Evolutionary conservation across 2,797 vertebrate species (phyloP).

Genomic region (Poeciliopsis paucimaculata): DNA sequence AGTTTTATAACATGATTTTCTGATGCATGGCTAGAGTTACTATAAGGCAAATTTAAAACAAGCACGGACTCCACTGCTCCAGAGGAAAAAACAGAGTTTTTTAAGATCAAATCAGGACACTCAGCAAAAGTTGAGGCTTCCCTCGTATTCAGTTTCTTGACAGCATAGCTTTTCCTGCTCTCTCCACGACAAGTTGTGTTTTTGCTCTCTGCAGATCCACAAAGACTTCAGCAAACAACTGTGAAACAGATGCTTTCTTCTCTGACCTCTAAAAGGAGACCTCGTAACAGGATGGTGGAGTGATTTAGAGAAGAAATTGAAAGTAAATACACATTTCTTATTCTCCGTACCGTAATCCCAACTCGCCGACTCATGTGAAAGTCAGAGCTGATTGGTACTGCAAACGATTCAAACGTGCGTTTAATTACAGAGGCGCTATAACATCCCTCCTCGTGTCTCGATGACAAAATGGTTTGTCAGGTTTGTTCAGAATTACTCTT

Average conservation of each 20-base stretch:
- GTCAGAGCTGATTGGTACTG: conserved; percentile 9
- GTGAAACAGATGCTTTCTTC: conserved; percentile 63
- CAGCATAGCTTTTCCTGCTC: conserved; percentile 36
- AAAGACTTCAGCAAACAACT: conserved; percentile 52
- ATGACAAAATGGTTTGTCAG: conserved; percentile 10
- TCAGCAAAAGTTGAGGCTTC: conserved; percentile 42
- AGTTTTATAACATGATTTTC: conserved; percentile 11
- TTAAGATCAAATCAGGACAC: conserved; percentile 47
- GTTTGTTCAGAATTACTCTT: background rate
- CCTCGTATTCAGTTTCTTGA: conserved; percentile 42
- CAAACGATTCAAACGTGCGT: conserved; percentile 1
- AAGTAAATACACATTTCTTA: conserved; percentile 37
- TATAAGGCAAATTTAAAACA: conserved; percentile 31
- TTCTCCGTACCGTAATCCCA: conserved; percentile 9
- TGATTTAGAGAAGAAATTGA: conserved; percentile 43
- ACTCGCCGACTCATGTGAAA: conserved; percentile 24
- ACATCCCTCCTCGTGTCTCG: background rate
- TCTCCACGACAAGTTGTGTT: conserved; percentile 47
- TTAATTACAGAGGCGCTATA: conserved; percentile 16
- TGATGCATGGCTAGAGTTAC: conserved; percentile 26
- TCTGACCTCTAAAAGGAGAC: conserved; percentile 60
- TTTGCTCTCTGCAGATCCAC: conserved; percentile 43
- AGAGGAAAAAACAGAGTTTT: conserved; percentile 37
- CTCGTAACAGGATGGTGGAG: conserved; percentile 42
- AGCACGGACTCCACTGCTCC: background rate